Evolutionary conservation across 2,113 vertebrate species (phyloP), one percentile per base, ranked within the genome.

Genomic region (Pluvianellus socialis): DNA sequence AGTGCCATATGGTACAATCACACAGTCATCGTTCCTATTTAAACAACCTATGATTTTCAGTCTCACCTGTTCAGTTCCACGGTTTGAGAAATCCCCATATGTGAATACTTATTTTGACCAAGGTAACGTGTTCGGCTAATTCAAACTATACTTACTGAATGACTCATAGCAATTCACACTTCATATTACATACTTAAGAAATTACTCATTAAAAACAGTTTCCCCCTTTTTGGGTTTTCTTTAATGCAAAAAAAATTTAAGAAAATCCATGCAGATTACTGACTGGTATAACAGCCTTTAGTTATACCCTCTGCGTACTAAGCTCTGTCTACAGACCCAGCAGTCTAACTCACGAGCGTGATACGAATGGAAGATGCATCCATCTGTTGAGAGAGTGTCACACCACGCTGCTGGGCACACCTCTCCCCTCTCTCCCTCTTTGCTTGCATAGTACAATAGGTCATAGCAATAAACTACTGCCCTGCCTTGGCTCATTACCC

Each of bases 1-100:
- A 91, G 92, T 38, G 49, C 92, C 94, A 95, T 68, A 87, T 87
- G 94, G 86, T 33, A 24, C 92, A 88, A 82, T 50, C 95, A 80
- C 88, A 93, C 42, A 90, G 75, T 11, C 74, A 45, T 27, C 14
- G 20, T 21, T 86, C 82, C 80, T 74, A 65, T 86, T 93, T 86
- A 86, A 90, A 84, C 61, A 44, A 35, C 77, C 83, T 38, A 30
- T 72, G 70, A 87, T 49, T 95, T 81, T 63, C 73, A 70, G 77
- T 26, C 80, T 95, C 82, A 96, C 90, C 95, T 90, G 88, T 70
- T 92, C 95, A 81, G 74, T n/a, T 59, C 55, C 53, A 65, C 32
- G 42, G 53, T 80, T 40, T 93, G 68, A 94, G 95, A 94, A 95
- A 67, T 38, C 66, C 53, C 77, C 88, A 49, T n/a, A 59, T 76